Evolutionary conservation across 2,888 invertebrate species (phyloP), one percentile per base, ranked within the genome.

Genomic region (Drosophila demipolita): DNA sequence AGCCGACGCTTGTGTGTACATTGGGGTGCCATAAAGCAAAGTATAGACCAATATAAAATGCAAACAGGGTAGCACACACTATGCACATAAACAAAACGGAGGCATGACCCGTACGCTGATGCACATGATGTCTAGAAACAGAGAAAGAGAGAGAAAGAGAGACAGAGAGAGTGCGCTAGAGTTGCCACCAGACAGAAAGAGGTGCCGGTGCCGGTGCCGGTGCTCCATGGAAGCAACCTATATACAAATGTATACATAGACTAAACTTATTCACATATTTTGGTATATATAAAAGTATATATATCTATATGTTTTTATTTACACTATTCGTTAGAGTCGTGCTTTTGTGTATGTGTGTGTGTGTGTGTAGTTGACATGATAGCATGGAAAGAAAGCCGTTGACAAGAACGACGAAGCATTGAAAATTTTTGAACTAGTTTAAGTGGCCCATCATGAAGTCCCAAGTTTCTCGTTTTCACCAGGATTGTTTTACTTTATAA

Each of bases 401-500:
- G 82, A 83, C 82, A 83, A 83, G 75, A 66, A 75, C 68, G 72
- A 78, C 75, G 80, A 82, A 75, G 81, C 82, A 82, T 82, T 82
- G 72, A 85, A 87, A 87, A 89, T 83, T 87, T 86, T 83, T 87
- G 87, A 90, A 87, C 87, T 87, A 90, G 87, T 87, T 87, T 87
- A 90, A 87, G 87, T 87, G 90, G 87, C 90, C 89, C 87, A 87
- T 87, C 90, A 87, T 87, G 87, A 90, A 87, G 87, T 87, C 87
- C 87, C 87, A 87, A 87, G 87, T 87, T 87, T 87, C 87, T 87
- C 87, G 87, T 87, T 87, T 87, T 89, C 87, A 87, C 87, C 87
- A 87, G 90, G 90, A 87, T 87, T 87, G 89, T 87, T 87, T 87
- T 90, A 87, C 87, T 87, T 90, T 87, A 87, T 83, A 87, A 90